Conservation (phyloP, 2,113 vertebrate genomes). For the Callopanchax toddi region DNA sequence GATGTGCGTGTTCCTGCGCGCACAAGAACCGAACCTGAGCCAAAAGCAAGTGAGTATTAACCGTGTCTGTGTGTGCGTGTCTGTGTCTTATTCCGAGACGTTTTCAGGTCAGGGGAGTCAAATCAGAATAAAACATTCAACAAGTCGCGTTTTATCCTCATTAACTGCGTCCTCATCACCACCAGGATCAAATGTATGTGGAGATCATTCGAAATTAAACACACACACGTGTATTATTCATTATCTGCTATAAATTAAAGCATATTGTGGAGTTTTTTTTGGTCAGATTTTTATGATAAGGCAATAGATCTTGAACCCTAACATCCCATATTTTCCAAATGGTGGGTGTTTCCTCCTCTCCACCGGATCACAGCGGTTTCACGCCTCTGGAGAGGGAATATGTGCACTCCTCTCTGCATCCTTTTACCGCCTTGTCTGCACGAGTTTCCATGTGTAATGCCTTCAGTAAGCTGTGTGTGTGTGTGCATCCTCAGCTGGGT, state of each 20-base stretch:
- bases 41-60: slow-evolving; percentile 78
- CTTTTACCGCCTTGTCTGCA: slow-evolving; percentile 51
- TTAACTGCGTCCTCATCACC: slow-evolving; percentile 14
- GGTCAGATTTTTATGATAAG: slow-evolving; percentile 10
- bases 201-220: not conserved
- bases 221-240: not conserved
- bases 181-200: slow-evolving; percentile 13
- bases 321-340: slow-evolving; percentile 42
- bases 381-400: slow-evolving; percentile 40
- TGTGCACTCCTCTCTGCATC: slow-evolving; percentile 43
- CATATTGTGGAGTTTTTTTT: slow-evolving; percentile 6
- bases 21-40: slow-evolving; percentile 73
- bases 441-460: slow-evolving; percentile 46
- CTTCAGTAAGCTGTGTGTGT: slow-evolving; percentile 11
- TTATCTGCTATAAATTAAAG: not conserved
- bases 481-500: slow-evolving; percentile 26
- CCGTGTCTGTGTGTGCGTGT: slow-evolving; percentile 67
- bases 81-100: slow-evolving; percentile 47
- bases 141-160: slow-evolving; percentile 71
- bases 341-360: slow-evolving; percentile 72
- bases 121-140: slow-evolving; percentile 70
- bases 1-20: slow-evolving; percentile 70
- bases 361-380: slow-evolving; percentile 59
- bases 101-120: not conserved
- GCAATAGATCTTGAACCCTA: slow-evolving; percentile 10